Evolutionary conservation across 2,888 invertebrate genomes (phyloP), one percentile per base, ranked within the genome.

Genomic region (Sarcophaga subvicina): DNA sequence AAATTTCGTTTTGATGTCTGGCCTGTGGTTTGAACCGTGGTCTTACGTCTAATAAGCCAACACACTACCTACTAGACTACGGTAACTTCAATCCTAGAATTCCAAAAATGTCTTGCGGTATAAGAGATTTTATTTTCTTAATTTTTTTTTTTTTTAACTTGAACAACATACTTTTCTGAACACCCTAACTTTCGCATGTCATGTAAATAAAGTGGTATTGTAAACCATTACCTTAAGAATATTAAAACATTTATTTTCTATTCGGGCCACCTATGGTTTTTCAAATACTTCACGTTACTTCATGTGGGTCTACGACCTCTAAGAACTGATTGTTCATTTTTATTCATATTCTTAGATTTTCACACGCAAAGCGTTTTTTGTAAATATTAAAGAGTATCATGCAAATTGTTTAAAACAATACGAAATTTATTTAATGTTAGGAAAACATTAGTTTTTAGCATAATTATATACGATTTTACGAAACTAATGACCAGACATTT

Each of bases 301-400:
- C n/a, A 11, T 17, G 12, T 17, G 45, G 59, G 60, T 77, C 67
- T 60, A 22, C 25, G 11, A n/a, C 60, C 62, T 25, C 10, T 17
- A 62, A 62, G 11, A 6, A 25, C 0, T 64, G 27, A 64, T 45
- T 66, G 6, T 67, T 72, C 77, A 72, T 49, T 49, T 14, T 14
- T 4, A 49, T 49, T 49, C 12, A 78, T 81, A 45, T 81, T 78
- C 78, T 78, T 66, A 49, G 49, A 63, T 45, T 73, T 80, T 62
- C 14, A 73, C 85, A 85, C 85, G 85, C 80, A 64, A 81, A 59
- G 63, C n/a, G 3, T 79, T 59, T 49, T 37, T 66, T 8, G 49
- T 3, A 11, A 8, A 54, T 54, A 54, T 54, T 54, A 14, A 54
- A 54, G 54, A 14, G 17, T 54, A 54, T 4, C 54, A 54, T 54